phyloP scores from a whole-genome alignment of 2,888 invertebrate genomes.

The Campoplex capitator region DNA sequence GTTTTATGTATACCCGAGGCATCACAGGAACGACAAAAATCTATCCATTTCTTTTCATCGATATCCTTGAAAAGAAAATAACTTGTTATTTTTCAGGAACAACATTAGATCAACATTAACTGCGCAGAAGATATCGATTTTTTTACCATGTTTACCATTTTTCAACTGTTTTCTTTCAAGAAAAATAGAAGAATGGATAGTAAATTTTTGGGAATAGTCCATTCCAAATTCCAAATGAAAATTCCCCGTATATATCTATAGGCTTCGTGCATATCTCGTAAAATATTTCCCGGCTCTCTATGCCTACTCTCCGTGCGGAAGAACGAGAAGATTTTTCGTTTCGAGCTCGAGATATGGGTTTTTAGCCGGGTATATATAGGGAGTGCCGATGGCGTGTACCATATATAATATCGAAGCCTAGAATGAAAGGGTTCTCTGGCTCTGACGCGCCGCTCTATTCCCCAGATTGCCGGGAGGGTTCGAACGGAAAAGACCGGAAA shows the following conservation, averaged over 20 bases:
- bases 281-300: slow-evolving; percentile 40
- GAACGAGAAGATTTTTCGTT: slow-evolving; percentile 46
- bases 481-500: slow-evolving; percentile 71
- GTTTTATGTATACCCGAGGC: neutral
- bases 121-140: no score
- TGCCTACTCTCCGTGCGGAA: slow-evolving; percentile 37
- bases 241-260: neutral
- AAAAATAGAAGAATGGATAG: neutral
- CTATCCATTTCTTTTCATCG: neutral
- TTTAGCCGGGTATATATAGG: slow-evolving; percentile 45
- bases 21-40: neutral
- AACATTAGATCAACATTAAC: neutral
- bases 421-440: slow-evolving; percentile 72
- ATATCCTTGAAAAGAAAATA: neutral
- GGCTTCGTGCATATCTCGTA: slow-evolving; percentile 25
- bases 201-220: neutral
- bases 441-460: slow-evolving; percentile 70
- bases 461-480: slow-evolving; percentile 73
- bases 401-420: slow-evolving; percentile 68
- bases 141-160: neutral
- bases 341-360: neutral
- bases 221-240: neutral
- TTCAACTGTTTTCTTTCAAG: neutral
- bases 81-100: neutral
- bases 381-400: slow-evolving; percentile 72